A percentile compares a stretch with the other conserved stretches of the same genome.
phyloP scores from a whole-genome alignment of 1,140 invertebrate species.

The Apis laboriosa region DNA sequence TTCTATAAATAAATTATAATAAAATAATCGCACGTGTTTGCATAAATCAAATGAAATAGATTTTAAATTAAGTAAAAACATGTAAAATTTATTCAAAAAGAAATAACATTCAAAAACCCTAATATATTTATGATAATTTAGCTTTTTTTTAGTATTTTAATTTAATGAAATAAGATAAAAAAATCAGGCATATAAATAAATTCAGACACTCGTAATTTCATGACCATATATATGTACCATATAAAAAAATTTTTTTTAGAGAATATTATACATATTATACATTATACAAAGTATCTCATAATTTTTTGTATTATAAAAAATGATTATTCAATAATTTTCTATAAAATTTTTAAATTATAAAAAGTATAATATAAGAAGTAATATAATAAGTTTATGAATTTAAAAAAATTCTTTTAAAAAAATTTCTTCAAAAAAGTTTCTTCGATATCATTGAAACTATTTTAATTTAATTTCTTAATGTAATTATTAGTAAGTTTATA shows the following conservation, averaged over 20 bases:
- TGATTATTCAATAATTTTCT: not conserved
- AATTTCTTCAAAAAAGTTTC: not conserved
- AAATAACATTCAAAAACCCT: not conserved
- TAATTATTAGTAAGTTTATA: no score
- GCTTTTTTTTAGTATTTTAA: constrained; percentile 4
- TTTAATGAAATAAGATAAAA: not conserved
- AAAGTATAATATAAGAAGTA: not conserved
- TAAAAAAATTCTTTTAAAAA: not conserved
- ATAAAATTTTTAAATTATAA: not conserved
- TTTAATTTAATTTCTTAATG: no score
- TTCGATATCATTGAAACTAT: no score
- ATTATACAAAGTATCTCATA: not conserved
- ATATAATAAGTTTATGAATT: not conserved
- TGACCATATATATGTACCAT: no score
- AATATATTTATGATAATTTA: constrained; percentile 12
- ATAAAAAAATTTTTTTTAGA: not conserved
- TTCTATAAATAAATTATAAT: not conserved
- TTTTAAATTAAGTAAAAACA: no score
- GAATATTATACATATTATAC: not conserved
- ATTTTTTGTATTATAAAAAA: not conserved
- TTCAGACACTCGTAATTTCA: not conserved
- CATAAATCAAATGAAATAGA: not conserved
- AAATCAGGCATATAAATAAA: not conserved
- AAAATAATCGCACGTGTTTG: not conserved
- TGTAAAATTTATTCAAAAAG: not conserved